Conservation (phyloP, 1,140 invertebrate species). For the Eriosoma lanigerum region DNA sequence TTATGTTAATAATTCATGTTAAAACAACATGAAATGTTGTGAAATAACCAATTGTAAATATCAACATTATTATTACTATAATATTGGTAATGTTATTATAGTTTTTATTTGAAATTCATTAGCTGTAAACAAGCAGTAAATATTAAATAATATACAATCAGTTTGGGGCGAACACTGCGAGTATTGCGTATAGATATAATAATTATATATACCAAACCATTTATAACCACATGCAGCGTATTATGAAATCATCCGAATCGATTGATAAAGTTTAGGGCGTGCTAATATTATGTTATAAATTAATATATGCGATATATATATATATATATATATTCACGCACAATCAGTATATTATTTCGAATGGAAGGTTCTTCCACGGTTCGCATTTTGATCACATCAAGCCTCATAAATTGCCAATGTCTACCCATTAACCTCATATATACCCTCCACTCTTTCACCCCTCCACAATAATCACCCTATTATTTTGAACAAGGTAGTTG, state of each 20-base stretch:
- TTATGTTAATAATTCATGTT: too few relatives aligned
- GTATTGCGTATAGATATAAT: background rate
- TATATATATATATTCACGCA: background rate
- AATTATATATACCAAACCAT: background rate
- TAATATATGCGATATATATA: background rate
- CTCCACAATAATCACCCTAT: background rate
- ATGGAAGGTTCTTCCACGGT: conserved; percentile 28
- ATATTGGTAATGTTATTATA: too few relatives aligned
- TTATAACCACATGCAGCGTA: background rate
- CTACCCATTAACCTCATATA: background rate
- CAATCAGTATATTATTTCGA: conserved; percentile 35
- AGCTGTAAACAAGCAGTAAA: background rate
- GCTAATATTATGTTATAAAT: background rate
- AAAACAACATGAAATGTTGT: too few relatives aligned
- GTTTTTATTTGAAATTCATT: too few relatives aligned
- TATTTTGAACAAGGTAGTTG: conserved; percentile 31
- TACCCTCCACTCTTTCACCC: background rate
- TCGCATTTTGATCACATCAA: conserved; percentile 30
- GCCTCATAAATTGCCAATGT: conserved; percentile 30
- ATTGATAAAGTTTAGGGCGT: conserved; percentile 28
- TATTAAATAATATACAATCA: background rate
- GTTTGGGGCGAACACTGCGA: conserved; percentile 1
- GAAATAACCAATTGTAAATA: too few relatives aligned
- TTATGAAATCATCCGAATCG: conserved; percentile 40
- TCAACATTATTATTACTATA: too few relatives aligned